These are phyloP conservation scores for Falco novaeseelandiae DNA, from an alignment of 2,797 vertebrate species.

Conservation along the genomic window DNA sequence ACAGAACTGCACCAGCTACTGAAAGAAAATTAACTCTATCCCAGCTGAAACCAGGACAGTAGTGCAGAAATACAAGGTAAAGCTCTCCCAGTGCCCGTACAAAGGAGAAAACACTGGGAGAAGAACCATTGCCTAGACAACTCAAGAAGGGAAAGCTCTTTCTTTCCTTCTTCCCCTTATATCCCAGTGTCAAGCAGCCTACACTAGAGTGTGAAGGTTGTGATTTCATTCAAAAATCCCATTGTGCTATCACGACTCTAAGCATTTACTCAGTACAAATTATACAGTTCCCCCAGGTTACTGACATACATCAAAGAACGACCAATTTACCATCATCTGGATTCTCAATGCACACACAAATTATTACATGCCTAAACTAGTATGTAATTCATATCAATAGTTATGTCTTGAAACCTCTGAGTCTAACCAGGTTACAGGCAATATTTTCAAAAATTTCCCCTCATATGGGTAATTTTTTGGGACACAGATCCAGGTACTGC, in stretches of 20 bases:
- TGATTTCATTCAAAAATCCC: neutral
- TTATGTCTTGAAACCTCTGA: neutral
- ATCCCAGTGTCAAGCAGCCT: neutral
- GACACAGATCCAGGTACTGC: neutral
- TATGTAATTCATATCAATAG: neutral
- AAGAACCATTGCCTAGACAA: neutral
- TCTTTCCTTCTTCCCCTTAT: neutral
- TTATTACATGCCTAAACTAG: neutral
- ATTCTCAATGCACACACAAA: neutral
- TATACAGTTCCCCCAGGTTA: neutral
- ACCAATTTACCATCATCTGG: neutral
- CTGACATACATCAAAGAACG: neutral
- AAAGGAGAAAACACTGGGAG: neutral
- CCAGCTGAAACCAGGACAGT: too few species aligned
- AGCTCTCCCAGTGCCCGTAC: neutral
- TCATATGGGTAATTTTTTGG: neutral
- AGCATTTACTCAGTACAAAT: neutral
- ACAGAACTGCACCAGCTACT: too few species aligned
- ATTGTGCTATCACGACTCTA: neutral
- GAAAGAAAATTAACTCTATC: too few species aligned
- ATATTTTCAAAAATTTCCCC: neutral
- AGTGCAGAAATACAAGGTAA: neutral
- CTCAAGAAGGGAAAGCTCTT: neutral
- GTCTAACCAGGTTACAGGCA: neutral
- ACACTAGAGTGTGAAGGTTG: neutral